These are phyloP conservation scores for Mormyrus lacerda DNA, from an alignment of 2,113 vertebrate genomes.

Conservation along the genomic window DNA sequence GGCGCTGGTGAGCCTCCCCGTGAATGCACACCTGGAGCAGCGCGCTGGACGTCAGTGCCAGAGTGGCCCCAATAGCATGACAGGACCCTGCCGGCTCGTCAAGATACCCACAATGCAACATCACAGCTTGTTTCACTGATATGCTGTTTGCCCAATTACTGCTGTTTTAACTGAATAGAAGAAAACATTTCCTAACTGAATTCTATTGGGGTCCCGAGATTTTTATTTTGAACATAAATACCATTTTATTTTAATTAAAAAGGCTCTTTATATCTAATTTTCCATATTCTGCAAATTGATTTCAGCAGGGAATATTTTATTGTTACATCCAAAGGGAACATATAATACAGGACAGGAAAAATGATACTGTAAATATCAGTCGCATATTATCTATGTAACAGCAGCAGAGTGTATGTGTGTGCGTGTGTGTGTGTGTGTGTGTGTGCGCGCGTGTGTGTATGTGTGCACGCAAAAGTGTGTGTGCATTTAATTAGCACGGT, in stretches of 20 bases:
- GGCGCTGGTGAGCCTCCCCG: background rate
- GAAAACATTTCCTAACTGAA: background rate
- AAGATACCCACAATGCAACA: background rate
- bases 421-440: background rate
- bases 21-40: background rate
- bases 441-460: constrained; percentile 8
- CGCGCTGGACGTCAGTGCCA: background rate
- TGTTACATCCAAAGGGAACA: constrained; percentile 12
- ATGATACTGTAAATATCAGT: constrained; percentile 28
- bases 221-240: background rate
- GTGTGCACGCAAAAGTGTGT: constrained; percentile 38
- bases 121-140: background rate
- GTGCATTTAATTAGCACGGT: constrained; percentile 46
- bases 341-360: background rate
- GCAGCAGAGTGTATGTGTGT: background rate
- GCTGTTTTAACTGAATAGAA: background rate
- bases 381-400: background rate
- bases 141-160: background rate
- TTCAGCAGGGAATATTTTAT: background rate
- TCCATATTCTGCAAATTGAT: background rate
- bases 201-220: background rate
- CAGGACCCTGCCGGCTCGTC: background rate
- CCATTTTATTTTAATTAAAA: background rate
- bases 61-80: background rate
- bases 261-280: background rate